Conservation (phyloP, 2,888 invertebrate genomes). For the Acronicta alni region DNA sequence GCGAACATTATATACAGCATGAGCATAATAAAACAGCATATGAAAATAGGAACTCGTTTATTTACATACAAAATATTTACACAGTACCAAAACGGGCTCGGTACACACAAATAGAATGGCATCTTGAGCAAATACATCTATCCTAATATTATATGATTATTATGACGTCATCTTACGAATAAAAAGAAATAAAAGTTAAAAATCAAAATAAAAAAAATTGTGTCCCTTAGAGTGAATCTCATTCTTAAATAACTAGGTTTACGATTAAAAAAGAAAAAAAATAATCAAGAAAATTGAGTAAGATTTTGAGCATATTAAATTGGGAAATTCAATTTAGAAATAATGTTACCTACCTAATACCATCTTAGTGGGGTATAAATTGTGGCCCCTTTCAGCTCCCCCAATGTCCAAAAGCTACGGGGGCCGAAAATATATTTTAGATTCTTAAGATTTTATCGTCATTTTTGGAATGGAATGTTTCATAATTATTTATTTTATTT, state of each 20-base stretch:
- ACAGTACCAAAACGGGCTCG: conserved; percentile 66
- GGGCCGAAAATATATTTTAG: conserved; percentile 26
- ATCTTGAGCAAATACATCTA: conserved; percentile 84
- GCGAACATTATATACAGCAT: conserved; percentile 3
- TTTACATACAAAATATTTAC: conserved; percentile 86
- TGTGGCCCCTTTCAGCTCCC: conserved; percentile 45
- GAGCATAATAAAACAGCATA: conserved; percentile 71
- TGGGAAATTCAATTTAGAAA: conserved; percentile 45
- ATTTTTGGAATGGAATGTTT: conserved; percentile 49
- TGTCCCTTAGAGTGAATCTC: conserved; percentile 43
- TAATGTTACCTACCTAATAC: conserved; percentile 13
- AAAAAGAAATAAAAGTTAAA: conserved; percentile 42
- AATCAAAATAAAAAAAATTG: conserved; percentile 35
- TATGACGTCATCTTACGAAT: conserved; percentile 43
- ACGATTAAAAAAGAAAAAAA: conserved; percentile 39
- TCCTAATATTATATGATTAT: conserved; percentile 64
- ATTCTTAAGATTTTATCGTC: conserved; percentile 29
- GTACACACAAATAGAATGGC: conserved; percentile 75
- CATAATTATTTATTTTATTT: conserved; percentile 29
- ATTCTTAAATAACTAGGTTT: conserved; percentile 35
- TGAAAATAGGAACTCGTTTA: conserved; percentile 88
- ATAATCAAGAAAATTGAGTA: conserved; percentile 27
- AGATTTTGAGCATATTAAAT: conserved; percentile 43
- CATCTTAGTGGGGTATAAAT: conserved; percentile 41
- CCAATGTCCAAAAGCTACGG: conserved; percentile 13